Evolutionary conservation across 1,140 invertebrate species (phyloP), one percentile per base, ranked within the genome.

Genomic region (Drosophila parabipectinata): DNA sequence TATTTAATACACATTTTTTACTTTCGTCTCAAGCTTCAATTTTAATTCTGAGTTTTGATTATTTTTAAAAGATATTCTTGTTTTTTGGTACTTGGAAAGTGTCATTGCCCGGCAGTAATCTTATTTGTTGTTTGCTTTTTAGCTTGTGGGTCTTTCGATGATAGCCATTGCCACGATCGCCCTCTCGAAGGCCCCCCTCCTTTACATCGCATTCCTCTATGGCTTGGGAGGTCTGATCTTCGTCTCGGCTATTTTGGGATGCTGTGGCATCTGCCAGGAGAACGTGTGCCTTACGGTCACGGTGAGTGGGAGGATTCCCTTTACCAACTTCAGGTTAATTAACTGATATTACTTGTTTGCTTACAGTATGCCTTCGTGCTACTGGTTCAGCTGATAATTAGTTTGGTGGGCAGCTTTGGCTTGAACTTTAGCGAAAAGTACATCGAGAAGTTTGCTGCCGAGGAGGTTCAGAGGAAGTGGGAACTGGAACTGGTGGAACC

Each of bases 201-300:
- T 58, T 0, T 85, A 78, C 24, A 71, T 81, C 28, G 61, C 66
- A 28, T 85, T 72, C 62, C 62, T 81, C 30, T 87, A 78, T 58
- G 62, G 66, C 6, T 18, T 87, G 51, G 88, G 82, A 26, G 88
- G 73, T 4, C 30, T 90, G n/a, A 53, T 81, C 63, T 84, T 91
- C 51, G 63, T 69, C 4, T 72, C 81, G 18, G 72, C 89, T 9
- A 76, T 91, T 51, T 72, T 91, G 62, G 89, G 89, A 55, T 90
- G 89, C 63, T 83, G 81, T 48, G 89, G 84, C 53, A 84, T 91
- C 58, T 91, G 88, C 24, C 81, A 79, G 57, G 81, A 91, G 69
- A 84, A 66, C 50, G 78, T 89, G 28, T 89, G 89, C 28, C 59
- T 89, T 68, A 90, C 81, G 45, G 73, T 72, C 52, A 89, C 81